Evolutionary conservation across 2,797 vertebrate genomes (phyloP).

Genomic region (Falco peregrinus): DNA sequence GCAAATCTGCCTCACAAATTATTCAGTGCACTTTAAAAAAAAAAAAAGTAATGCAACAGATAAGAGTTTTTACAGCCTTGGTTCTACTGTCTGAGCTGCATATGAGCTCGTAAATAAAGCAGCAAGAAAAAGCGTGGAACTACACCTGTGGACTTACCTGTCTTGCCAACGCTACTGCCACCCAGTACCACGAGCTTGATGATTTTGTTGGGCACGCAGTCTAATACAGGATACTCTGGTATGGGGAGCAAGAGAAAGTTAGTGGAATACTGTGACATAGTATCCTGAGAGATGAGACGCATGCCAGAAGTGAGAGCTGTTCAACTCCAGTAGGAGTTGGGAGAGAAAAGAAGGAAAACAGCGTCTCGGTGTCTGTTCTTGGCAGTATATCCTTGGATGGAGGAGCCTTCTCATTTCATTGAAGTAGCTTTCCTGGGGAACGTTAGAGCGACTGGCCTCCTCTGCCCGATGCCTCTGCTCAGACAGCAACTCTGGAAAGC

Average conservation of each 20-base stretch:
- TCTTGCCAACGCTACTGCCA: constrained; percentile 90
- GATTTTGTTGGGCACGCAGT: constrained; percentile 87
- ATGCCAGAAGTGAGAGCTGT: constrained; percentile 17
- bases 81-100: background rate
- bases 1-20: background rate
- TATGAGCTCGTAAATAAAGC: background rate
- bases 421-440: background rate
- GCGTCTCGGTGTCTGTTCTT: background rate
- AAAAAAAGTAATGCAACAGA: background rate
- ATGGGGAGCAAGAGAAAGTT: constrained; percentile 92
- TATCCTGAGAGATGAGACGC: constrained; percentile 70
- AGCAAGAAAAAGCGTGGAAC: background rate
- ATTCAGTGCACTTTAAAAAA: background rate
- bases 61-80: background rate
- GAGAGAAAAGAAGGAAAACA: background rate
- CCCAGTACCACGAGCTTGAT: constrained; percentile 92
- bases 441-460: background rate
- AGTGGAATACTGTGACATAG: constrained; percentile 87
- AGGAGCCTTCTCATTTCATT: background rate
- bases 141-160: constrained; percentile 75
- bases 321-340: background rate
- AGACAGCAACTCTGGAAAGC: constrained; percentile 9
- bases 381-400: background rate
- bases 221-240: constrained; percentile 86
- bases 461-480: constrained; percentile 2